Base-by-base conservation (phyloP, 2,888 invertebrate species). In the Strigamia maritima region DNA sequence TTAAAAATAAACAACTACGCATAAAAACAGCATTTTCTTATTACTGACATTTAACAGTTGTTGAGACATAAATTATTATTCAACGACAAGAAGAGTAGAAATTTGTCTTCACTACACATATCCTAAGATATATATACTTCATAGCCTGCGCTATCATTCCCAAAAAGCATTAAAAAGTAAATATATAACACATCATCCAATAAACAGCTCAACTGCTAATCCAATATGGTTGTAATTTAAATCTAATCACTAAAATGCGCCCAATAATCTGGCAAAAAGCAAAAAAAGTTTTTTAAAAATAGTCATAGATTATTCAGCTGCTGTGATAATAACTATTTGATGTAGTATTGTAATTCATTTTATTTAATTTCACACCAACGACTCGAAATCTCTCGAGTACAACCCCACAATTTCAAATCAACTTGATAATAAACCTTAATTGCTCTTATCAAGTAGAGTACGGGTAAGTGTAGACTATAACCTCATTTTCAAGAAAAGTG, bases 401-500 rank as follows among this genome's bases (percentile, higher is more conserved):
- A 70, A 28, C 70, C 70, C 70, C n/a, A 19, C 22, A 54, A 54
- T 54, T 54, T 70, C 70, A 28, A 70, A 70, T 70, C 70, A 70
- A 26, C 26, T 70, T 26, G 70, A 70, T 70, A 70, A 70, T 70
- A 70, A 12, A 70, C 70, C 70, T 8, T 70, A 70, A 70, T 70
- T 70, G 70, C 26, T 70, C 70, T 28, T 70, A 70, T 70, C 28
- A 70, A 28, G 70, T 70, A 65, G 60, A 24, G 60, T n/a, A 65
- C n/a, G 70, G 28, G 28, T 70, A 28, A 26, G 14, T 26, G 70
- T n/a, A 70, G 24, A 70, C 26, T 49, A 2, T 16, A 70, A 70
- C 70, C 70, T 70, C 70, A 70, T 70, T 70, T 70, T 70, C 24
- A 14, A 70, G 70, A 26, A 70, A 65, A 70, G 70, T 70, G 70